Percentiles rank a stretch among this genome's conserved stretches.
These are phyloP conservation scores for Syrrhaptes paradoxus DNA, from an alignment of 2,113 vertebrate species.

Conservation along the genomic window DNA sequence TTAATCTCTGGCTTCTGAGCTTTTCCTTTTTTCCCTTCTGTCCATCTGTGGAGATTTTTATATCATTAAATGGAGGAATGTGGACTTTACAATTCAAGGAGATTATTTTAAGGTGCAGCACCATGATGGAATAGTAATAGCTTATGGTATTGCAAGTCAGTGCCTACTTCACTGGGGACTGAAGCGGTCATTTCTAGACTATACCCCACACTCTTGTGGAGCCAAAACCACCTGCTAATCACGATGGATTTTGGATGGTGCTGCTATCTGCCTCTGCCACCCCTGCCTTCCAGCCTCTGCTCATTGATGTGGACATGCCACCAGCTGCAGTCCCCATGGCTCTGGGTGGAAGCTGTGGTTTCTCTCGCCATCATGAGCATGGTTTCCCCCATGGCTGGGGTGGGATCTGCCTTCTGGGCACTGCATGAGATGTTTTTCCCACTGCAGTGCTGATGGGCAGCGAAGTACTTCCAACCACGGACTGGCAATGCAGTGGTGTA, in stretches of 20 bases:
- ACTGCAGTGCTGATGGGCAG: background rate
- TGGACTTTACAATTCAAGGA: background rate
- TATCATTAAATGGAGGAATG: background rate
- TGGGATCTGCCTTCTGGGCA: background rate
- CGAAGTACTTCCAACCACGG: background rate
- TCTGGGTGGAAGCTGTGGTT: background rate
- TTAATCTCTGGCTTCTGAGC: background rate
- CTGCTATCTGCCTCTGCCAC: background rate
- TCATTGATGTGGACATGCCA: background rate
- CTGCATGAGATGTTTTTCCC: background rate
- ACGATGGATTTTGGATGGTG: background rate
- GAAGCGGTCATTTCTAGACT: background rate
- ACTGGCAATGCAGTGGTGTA: background rate
- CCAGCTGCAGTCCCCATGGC: accelerated
- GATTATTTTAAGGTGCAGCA: background rate
- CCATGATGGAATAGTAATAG: background rate
- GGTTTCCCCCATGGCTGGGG: accelerated
- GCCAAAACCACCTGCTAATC: background rate
- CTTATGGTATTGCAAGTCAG: background rate
- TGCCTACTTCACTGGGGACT: background rate
- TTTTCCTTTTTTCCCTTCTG: background rate
- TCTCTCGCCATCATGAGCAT: background rate
- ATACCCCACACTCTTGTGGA: accelerated
- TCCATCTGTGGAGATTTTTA: background rate
- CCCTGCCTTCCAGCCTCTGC: background rate